These are phyloP conservation scores for Triops cancriformis DNA, from an alignment of 1,140 invertebrate species.

Conservation along the genomic window DNA sequence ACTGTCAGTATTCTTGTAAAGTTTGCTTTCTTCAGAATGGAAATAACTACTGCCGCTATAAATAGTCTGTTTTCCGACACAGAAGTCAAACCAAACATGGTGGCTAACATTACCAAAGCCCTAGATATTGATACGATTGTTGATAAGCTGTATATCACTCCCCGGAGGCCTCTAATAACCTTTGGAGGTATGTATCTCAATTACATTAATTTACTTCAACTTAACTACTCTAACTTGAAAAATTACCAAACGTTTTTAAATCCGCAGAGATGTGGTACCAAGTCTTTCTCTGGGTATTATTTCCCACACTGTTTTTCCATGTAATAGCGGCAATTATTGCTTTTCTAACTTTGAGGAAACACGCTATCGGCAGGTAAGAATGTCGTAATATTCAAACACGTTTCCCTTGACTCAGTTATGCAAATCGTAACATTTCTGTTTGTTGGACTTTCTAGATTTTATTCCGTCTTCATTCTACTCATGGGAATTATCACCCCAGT, in stretches of 20 bases:
- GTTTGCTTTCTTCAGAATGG: neutral
- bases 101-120: neutral
- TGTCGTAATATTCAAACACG: neutral
- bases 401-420: neutral
- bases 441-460: conserved; percentile 51
- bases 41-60: neutral
- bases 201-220: too few relatives aligned
- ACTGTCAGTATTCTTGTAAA: neutral
- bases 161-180: neutral
- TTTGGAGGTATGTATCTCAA: neutral
- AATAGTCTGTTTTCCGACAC: too few relatives aligned
- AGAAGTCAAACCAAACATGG: neutral
- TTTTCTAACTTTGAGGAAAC: conserved; percentile 79
- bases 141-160: neutral
- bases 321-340: conserved; percentile 80
- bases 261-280: conserved; percentile 87
- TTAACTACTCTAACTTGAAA: too few relatives aligned
- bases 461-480: conserved; percentile 72
- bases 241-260: too few relatives aligned
- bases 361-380: conserved; percentile 74
- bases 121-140: neutral
- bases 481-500: conserved; percentile 79
- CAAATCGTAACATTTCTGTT: conserved; percentile 12
- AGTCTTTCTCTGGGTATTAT: conserved; percentile 85
- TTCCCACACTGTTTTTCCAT: conserved; percentile 86